phyloP scores from a whole-genome alignment of 2,888 invertebrate genomes.

The Pseudococcus longispinus region DNA sequence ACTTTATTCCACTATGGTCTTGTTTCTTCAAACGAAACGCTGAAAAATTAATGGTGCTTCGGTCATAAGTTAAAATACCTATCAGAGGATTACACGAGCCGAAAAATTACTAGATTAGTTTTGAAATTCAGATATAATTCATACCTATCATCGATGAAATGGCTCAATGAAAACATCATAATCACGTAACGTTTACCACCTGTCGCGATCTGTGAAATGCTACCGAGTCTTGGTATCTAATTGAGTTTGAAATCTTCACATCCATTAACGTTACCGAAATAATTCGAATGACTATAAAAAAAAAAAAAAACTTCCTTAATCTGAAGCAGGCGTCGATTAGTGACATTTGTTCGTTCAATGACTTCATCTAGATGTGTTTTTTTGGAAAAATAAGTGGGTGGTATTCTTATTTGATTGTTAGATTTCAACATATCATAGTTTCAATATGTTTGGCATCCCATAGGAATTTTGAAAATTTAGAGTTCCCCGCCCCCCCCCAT shows the following conservation, averaged over 20 bases:
- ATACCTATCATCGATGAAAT: neutral
- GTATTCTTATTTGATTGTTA: too few relatives aligned
- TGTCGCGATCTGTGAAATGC: neutral
- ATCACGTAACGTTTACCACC: neutral
- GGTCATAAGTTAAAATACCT: neutral
- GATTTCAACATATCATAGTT: too few relatives aligned
- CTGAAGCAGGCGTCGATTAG: neutral
- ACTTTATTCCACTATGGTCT: neutral
- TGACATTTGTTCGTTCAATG: neutral
- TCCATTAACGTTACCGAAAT: neutral
- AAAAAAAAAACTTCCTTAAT: neutral
- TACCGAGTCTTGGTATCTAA: constrained; percentile 1
- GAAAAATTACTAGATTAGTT: neutral
- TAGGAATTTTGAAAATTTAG: too few relatives aligned
- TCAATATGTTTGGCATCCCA: too few relatives aligned
- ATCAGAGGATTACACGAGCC: neutral
- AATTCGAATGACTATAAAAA: neutral
- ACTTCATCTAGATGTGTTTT: neutral
- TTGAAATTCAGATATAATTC: neutral
- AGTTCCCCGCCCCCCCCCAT: too few relatives aligned
- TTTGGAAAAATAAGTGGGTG: neutral
- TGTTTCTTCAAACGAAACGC: neutral
- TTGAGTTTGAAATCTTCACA: neutral
- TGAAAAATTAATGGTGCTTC: neutral
- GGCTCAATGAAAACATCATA: constrained; percentile 11